Conservation (phyloP, 1,140 invertebrate genomes). For the Aphaenogaster rudis region DNA sequence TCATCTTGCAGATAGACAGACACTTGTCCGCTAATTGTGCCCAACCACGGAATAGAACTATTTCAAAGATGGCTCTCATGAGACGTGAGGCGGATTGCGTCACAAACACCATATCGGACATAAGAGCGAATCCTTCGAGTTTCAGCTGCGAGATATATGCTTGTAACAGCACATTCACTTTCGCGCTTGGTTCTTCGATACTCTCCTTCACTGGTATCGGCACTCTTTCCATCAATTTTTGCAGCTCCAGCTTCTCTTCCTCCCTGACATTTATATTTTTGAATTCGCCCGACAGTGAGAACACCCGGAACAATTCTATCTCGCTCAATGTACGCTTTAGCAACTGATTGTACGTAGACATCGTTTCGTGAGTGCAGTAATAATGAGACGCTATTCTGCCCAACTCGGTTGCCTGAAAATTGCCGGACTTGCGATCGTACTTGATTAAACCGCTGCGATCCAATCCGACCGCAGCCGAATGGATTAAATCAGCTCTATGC, state of each 20-base stretch:
- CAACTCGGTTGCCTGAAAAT: constrained; percentile 97
- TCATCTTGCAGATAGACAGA: constrained; percentile 99
- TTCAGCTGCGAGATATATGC: constrained; percentile 99
- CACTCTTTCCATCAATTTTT: constrained; percentile 98
- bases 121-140: constrained; percentile 98
- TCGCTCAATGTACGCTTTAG: constrained; percentile 98
- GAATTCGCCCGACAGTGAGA: constrained; percentile 98
- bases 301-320: constrained; percentile 99
- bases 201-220: constrained; percentile 99
- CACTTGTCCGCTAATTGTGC: constrained; percentile 99
- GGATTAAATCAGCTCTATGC: constrained; percentile 97
- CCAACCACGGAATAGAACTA: constrained; percentile 96
- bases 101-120: constrained; percentile 99
- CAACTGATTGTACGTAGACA: constrained; percentile 98
- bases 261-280: constrained; percentile 97
- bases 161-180: constrained; percentile 98
- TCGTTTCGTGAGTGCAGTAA: constrained; percentile 99
- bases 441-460: constrained; percentile 97
- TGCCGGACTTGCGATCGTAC: constrained; percentile 98
- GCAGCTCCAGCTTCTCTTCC: constrained; percentile 99
- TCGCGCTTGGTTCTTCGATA: constrained; percentile 99
- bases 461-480: constrained; percentile 96
- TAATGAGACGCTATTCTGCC: constrained; percentile 99
- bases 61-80: constrained; percentile 99
- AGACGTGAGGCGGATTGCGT: constrained; percentile 98